Base-by-base conservation (phyloP, 2,888 invertebrate species). In the Catocala sponsa region DNA sequence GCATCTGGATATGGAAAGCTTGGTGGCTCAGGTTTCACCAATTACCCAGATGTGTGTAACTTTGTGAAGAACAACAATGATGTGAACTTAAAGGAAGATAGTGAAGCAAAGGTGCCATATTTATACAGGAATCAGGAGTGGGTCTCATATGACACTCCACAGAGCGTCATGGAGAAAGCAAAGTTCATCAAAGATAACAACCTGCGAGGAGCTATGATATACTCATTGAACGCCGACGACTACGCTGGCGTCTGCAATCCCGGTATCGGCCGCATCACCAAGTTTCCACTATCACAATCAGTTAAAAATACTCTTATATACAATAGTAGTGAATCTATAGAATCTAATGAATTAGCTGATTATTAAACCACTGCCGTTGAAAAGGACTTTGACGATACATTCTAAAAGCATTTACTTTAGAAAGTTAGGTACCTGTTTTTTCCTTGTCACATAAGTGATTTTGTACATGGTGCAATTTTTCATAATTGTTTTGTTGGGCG, bases 131-230 rank as follows among this genome's bases (percentile, higher is more conserved):
- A 94, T 52, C 89, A 88, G 12, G 97, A 98, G 76, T 98, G 98
- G 98, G 95, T 98, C 48, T 98, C 98, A 0, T 98, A 96, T 84
- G 98, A 98, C 68, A 95, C 97, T 78, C 94, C 95, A 33, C 86
- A 94, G 53, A 98, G 98, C 87, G 94, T 97, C 2, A 91, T 91
- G 57, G 95, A 95, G 77, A 98, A 97, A 91, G 96, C 96, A 0
- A 90, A 94, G 63, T 97, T 95, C 86, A 95, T 97, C 0, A 95
- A 95, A 79, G 90, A 94, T 6, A 93, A 95, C 53, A 92, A 95
- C 42, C 95, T 97, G 74, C 97, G 97, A 52, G 98, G 98, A 41
- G 97, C 97, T 5, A 98, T 98, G 98, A 93, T 98, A 63, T 98
- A 97, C 89, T 97, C 97, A 9, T 91, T 98, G 32, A 98, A 98